Conservation (phyloP, 2,888 invertebrate genomes). For the Hypomecis punctinalis region DNA sequence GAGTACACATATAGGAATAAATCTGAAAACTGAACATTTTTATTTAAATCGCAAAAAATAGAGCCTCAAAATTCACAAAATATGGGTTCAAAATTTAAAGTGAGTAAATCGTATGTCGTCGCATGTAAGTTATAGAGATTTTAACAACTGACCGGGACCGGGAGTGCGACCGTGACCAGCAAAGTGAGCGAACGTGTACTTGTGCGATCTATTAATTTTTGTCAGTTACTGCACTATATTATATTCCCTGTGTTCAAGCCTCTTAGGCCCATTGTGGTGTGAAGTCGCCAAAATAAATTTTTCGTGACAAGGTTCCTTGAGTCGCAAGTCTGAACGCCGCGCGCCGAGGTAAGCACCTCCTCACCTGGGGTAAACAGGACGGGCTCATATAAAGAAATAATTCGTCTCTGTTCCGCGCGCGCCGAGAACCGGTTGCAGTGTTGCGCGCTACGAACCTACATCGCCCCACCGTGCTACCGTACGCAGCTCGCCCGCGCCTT, state of each 20-base stretch:
- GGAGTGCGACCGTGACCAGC: no score
- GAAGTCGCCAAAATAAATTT: neutral
- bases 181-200: no score
- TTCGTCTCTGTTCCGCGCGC: neutral
- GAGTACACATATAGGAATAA: no score
- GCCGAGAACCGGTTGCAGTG: neutral
- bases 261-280: neutral
- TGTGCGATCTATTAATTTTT: no score
- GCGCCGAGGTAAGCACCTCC: slow-evolving; percentile 1
- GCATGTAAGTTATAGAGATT: no score
- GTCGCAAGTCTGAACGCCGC: neutral
- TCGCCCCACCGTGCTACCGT: neutral
- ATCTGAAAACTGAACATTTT: no score
- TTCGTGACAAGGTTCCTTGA: neutral
- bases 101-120: no score
- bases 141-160: no score
- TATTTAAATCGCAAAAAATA: no score
- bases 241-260: neutral
- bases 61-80: no score
- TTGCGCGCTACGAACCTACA: neutral
- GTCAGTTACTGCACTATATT: neutral
- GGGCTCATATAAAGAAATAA: slow-evolving; percentile 6
- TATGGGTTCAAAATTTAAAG: no score
- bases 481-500: neutral
- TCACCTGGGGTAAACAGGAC: slow-evolving; percentile 11